These are phyloP conservation scores for Theristicus caerulescens DNA, from an alignment of 2,113 vertebrate species.

Conservation along the genomic window DNA sequence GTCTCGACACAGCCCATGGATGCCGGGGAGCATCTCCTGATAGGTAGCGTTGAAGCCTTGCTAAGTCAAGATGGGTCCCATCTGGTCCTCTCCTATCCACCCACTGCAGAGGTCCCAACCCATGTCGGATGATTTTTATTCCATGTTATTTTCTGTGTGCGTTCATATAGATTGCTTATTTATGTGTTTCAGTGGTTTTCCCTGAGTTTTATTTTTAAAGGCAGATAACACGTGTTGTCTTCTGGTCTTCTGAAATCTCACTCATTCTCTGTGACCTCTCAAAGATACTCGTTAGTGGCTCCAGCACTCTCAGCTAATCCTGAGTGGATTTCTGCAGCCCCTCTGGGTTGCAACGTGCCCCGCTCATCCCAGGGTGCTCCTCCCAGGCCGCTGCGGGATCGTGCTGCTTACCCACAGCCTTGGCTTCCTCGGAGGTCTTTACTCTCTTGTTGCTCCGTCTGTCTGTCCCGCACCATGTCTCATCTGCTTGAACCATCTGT, in stretches of 20 bases:
- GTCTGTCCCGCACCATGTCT: neutral
- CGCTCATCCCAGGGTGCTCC: neutral
- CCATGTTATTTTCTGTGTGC: accelerated
- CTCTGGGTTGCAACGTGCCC: neutral
- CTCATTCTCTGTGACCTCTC: neutral
- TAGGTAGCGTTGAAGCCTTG: neutral
- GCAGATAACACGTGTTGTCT: neutral
- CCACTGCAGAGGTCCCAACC: neutral
- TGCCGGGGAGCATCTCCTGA: neutral
- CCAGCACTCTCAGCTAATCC: neutral
- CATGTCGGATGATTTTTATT: neutral
- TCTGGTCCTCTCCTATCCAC: neutral
- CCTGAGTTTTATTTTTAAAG: neutral
- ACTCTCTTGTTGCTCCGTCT: neutral
- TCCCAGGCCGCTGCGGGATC: neutral
- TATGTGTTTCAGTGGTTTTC: neutral
- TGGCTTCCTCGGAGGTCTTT: neutral
- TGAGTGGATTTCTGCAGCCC: neutral
- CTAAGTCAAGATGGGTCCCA: neutral
- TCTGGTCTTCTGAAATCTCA: neutral
- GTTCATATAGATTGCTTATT: neutral
- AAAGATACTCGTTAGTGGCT: neutral
- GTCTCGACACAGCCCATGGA: neutral
- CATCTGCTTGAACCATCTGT: neutral
- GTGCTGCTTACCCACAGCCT: neutral